Conservation (phyloP, 2,113 vertebrate species). For the Prolemur simus region DNA sequence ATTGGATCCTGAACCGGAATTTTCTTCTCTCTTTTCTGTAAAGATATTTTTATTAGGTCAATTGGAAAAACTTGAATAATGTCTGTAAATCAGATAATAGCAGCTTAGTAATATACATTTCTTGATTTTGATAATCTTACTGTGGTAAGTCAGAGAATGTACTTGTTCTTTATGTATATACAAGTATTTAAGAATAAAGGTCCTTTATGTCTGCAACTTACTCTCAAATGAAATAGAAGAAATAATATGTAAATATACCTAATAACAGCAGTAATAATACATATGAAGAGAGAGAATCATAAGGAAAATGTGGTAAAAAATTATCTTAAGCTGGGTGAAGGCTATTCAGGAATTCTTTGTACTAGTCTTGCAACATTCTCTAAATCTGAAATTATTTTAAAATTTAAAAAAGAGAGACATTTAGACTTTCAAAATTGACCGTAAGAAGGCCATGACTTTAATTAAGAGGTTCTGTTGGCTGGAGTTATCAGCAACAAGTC, state of each 20-base stretch:
- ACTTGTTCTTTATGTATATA: background rate
- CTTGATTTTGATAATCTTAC: slow-evolving; percentile 4
- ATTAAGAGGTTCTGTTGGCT: background rate
- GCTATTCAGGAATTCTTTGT: background rate
- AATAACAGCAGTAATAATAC: background rate
- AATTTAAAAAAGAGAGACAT: background rate
- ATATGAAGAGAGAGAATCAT: background rate
- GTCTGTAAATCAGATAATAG: background rate
- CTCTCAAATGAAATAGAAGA: slow-evolving; percentile 1
- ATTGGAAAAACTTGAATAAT: background rate
- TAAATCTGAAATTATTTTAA: background rate
- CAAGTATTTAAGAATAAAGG: background rate
- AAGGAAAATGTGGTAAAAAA: background rate
- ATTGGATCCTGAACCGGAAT: background rate
- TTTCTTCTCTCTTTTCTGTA: background rate
- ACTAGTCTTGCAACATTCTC: background rate
- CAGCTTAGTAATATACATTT: background rate
- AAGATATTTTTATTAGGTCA: background rate
- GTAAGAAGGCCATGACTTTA: background rate
- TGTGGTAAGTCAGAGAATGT: background rate
- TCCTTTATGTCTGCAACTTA: background rate
- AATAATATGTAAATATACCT: background rate
- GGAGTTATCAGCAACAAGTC: background rate
- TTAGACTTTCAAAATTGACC: background rate
- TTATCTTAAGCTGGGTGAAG: background rate